Conservation (phyloP, 1,140 invertebrate species). For the Heliconius hermathena region DNA sequence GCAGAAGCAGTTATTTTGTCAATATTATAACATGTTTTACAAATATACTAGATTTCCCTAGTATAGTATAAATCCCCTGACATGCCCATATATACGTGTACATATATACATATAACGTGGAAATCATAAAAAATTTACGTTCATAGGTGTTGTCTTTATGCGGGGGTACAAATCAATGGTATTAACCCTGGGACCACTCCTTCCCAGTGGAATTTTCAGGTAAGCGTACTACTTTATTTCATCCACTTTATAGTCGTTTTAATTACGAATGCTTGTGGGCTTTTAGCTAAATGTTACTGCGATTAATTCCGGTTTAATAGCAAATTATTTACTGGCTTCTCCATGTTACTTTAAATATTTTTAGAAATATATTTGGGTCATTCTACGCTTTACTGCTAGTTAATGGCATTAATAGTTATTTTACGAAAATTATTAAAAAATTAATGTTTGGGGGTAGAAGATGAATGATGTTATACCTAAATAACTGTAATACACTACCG, state of each 20-base stretch:
- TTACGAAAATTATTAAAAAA: no score
- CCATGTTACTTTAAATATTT: not conserved
- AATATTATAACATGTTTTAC: no score
- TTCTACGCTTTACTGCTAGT: no score
- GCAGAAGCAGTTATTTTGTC: no score
- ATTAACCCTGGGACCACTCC: conserved; percentile 98
- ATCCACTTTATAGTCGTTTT: not conserved
- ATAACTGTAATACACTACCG: no score
- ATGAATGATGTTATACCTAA: no score
- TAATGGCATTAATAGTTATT: no score
- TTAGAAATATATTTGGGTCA: no score
- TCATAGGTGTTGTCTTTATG: conserved; percentile 89
- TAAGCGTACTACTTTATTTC: conserved; percentile 19
- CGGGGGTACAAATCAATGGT: conserved; percentile 94
- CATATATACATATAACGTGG: no score
- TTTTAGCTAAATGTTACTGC: not conserved
- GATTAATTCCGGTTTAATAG: not conserved
- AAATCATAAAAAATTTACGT: conserved; percentile 33
- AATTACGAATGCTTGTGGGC: not conserved
- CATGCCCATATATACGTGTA: not conserved
- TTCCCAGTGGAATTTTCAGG: conserved; percentile 88
- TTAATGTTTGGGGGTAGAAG: no score
- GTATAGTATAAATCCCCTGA: not conserved
- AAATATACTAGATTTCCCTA: no score
- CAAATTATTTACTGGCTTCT: not conserved